These are phyloP conservation scores for Aptenodytes forsteri DNA, from an alignment of 2,113 vertebrate species.

Conservation along the genomic window DNA sequence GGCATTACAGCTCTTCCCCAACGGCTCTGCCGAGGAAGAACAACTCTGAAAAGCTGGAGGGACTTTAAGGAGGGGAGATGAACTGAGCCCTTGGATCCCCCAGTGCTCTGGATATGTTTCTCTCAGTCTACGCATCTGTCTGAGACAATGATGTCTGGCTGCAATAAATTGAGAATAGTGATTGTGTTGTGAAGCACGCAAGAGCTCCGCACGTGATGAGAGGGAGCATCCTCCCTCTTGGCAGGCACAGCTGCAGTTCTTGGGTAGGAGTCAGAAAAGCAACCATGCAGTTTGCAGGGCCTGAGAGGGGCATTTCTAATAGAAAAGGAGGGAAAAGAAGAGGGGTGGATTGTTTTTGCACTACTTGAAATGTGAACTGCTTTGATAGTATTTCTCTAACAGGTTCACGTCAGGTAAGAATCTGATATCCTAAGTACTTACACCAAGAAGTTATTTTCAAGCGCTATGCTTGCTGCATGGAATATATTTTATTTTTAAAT, in stretches of 20 bases:
- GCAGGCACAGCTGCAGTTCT: neutral
- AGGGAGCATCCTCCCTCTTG: neutral
- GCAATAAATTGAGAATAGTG: neutral
- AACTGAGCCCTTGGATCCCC: neutral
- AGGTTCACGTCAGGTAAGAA: neutral
- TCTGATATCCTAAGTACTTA: neutral
- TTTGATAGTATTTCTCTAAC: neutral
- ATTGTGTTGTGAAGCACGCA: neutral
- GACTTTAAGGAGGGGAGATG: neutral
- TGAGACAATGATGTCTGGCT: neutral
- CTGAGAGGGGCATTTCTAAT: neutral
- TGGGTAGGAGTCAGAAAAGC: neutral
- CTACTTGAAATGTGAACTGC: neutral
- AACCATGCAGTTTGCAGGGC: neutral
- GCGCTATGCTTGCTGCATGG: neutral
- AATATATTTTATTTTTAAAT: neutral
- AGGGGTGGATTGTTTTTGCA: accelerated
- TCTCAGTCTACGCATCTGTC: neutral
- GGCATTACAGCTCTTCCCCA: neutral
- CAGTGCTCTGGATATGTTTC: neutral
- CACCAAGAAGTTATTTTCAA: neutral
- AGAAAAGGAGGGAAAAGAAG: neutral
- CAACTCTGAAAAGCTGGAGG: neutral
- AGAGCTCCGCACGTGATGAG: neutral
- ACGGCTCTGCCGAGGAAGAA: neutral